Base-by-base conservation (phyloP, 2,888 invertebrate species). In the Parnassius orleans region DNA sequence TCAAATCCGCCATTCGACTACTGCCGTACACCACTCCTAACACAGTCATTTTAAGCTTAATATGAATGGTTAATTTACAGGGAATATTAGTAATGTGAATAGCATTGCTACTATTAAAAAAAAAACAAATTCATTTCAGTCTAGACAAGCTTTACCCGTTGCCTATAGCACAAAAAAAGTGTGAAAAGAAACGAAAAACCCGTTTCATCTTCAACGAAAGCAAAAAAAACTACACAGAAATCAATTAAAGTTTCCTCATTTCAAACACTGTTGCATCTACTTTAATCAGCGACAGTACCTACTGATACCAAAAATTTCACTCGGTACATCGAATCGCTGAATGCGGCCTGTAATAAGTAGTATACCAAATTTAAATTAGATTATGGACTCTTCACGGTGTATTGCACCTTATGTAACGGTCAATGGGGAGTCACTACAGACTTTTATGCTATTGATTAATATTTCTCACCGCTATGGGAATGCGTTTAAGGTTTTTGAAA, bases 331-430 rank as follows among this genome's bases (percentile, higher is more conserved):
- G 84, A 87, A 89, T 85, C 79, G 80, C 67, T 82, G 75, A 85
- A 83, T 83, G 76, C 75, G 75, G 73, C 73, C 77, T 71, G 78
- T 84, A 86, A 86, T 87, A 86, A 84, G 78, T 78, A 77, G 76
- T 80, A 78, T 79, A 83, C 79, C 80, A 82, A 84, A 84, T 88
- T 83, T 82, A 90, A 90, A 91, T 90, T 90, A 86, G 84, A 91
- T 91, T 90, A 90, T 78, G 69, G 77, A 71, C 69, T 68, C 79
- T 87, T 89, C 90, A 90, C 84, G 90, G 79, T 73, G 79, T 69
- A 75, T 87, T 86, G 76, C 75, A 83, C 71, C 79, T 87, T 80
- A 88, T 88, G 86, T 85, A 85, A 86, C 76, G 80, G 84, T 85
- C 89, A 80, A 86, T 90, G 87, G 90, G 87, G 86, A 84, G 84